These are phyloP conservation scores for Osmoderma eremita DNA, from an alignment of 2,888 invertebrate species.

Conservation along the genomic window DNA sequence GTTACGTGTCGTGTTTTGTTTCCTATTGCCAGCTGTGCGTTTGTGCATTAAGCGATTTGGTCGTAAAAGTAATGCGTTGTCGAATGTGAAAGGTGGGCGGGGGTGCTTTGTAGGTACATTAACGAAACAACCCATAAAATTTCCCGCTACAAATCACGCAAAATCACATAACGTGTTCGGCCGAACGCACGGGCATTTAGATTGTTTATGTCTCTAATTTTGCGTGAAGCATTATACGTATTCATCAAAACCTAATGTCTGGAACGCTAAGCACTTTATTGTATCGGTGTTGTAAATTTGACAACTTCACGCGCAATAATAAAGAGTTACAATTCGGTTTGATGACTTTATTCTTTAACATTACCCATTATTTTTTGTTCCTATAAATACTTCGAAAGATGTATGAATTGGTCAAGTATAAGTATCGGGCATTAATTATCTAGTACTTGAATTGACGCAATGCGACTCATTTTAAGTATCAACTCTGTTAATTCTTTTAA, in stretches of 20 bases:
- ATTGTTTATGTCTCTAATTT: conserved; percentile 37
- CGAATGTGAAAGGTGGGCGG: background rate
- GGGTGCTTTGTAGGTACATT: conserved; percentile 26
- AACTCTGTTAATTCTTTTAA: too few relatives aligned
- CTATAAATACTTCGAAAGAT: background rate
- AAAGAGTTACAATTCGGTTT: conserved; percentile 24
- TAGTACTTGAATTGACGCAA: too few relatives aligned
- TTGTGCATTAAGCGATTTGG: conserved; percentile 1
- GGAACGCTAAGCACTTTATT: conserved; percentile 35
- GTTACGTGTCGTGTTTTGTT: too few relatives aligned
- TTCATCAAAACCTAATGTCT: conserved; percentile 36
- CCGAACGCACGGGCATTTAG: conserved; percentile 25
- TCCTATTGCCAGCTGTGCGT: background rate
- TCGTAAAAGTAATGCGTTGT: conserved; percentile 16
- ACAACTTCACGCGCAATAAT: conserved; percentile 18
- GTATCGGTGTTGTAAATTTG: conserved; percentile 27
- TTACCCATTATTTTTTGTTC: conserved; percentile 1
- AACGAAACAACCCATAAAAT: conserved; percentile 30
- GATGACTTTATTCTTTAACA: conserved; percentile 28
- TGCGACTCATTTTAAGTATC: too few relatives aligned
- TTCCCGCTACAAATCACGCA: conserved; percentile 31
- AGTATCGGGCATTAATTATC: too few relatives aligned
- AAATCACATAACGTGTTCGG: conserved; percentile 29
- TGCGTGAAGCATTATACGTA: conserved; percentile 34
- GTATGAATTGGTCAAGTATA: background rate